These are phyloP conservation scores for Pionites leucogaster DNA, from an alignment of 2,113 vertebrate species.

Conservation along the genomic window DNA sequence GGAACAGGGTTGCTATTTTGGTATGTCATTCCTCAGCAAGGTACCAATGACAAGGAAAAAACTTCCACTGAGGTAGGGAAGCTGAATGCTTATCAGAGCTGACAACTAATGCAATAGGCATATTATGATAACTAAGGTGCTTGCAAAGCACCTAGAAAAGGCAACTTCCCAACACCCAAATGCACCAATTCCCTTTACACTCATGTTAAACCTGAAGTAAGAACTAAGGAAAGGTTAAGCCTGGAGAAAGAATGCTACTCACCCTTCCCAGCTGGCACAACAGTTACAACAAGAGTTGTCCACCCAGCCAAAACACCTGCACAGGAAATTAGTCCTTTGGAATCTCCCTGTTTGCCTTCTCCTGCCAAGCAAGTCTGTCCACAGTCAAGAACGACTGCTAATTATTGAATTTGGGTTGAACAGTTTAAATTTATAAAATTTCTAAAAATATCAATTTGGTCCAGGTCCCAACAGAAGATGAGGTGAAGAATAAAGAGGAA, in stretches of 20 bases:
- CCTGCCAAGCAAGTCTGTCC: conserved; percentile 26
- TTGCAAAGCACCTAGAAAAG: background rate
- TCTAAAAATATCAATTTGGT: background rate
- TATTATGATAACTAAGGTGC: background rate
- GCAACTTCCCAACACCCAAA: background rate
- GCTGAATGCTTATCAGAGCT: background rate
- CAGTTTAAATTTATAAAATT: background rate
- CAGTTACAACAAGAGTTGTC: background rate
- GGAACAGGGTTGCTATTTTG: conserved; percentile 12
- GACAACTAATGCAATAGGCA: background rate
- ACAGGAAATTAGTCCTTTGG: conserved; percentile 16
- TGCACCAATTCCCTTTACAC: background rate
- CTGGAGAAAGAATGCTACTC: background rate
- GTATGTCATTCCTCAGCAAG: conserved; percentile 12
- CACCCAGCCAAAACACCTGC: background rate
- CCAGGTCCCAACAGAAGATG: background rate
- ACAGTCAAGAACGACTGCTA: conserved; percentile 23
- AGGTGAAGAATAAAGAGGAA: conserved; percentile 10
- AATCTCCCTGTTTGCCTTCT: background rate
- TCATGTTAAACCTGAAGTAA: background rate
- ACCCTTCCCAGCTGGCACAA: background rate
- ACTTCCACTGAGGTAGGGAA: background rate
- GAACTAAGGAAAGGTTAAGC: background rate
- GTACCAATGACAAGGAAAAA: background rate
- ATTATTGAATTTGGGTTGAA: conserved; percentile 22